phyloP scores from a whole-genome alignment of 2,113 vertebrate species.

The Vanacampus margaritifer region DNA sequence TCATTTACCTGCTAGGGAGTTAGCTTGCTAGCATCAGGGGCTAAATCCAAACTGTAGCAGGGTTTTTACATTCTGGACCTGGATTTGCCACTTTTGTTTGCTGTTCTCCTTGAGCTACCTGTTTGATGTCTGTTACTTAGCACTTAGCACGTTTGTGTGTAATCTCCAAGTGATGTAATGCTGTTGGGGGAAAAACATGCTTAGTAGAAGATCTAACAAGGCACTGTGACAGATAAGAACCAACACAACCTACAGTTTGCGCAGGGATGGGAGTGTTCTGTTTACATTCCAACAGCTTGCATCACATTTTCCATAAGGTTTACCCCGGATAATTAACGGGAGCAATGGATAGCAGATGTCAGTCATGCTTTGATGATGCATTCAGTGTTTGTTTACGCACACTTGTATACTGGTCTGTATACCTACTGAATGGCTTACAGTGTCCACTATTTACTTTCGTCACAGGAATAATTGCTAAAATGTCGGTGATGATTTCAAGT shows the following conservation, averaged over 20 bases:
- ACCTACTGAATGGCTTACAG: background rate
- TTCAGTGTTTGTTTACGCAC: too few relatives aligned
- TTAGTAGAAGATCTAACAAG: background rate
- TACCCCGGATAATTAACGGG: slow-evolving; percentile 1
- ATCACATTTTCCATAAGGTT: slow-evolving; percentile 11
- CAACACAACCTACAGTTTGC: background rate
- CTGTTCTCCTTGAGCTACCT: too few relatives aligned
- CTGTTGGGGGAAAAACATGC: too few relatives aligned
- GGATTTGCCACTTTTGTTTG: too few relatives aligned
- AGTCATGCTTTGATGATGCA: slow-evolving; percentile 8
- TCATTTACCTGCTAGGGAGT: too few relatives aligned
- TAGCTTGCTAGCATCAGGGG: too few relatives aligned
- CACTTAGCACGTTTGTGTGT: too few relatives aligned
- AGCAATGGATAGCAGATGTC: slow-evolving; percentile 15
- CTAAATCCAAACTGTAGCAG: too few relatives aligned
- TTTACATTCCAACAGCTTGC: slow-evolving; percentile 9
- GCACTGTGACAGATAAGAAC: background rate
- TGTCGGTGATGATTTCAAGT: background rate
- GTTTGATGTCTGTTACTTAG: too few relatives aligned
- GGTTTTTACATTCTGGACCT: too few relatives aligned
- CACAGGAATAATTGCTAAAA: background rate
- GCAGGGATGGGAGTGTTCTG: background rate
- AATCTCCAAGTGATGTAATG: background rate
- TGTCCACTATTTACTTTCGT: background rate
- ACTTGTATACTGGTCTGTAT: background rate